Percentiles rank a stretch among this genome's conserved stretches.
Evolutionary conservation across 2,113 vertebrate species (phyloP).

Genomic region (Gallinago paraguaiae): DNA sequence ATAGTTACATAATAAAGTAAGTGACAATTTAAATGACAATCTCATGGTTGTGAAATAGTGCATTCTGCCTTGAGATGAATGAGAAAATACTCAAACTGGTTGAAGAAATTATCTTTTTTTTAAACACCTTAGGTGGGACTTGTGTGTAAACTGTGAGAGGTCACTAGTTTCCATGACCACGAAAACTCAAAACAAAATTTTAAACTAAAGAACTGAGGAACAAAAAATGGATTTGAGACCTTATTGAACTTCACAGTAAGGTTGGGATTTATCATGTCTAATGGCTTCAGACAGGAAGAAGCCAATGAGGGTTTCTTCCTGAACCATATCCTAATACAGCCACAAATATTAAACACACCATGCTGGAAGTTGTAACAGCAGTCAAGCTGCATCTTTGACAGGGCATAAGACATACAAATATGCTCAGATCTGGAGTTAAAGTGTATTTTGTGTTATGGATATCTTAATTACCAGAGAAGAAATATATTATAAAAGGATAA

Average conservation of each 20-base stretch:
- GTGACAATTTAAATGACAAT: conserved; percentile 77
- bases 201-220: conserved; percentile 49
- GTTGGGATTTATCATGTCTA: conserved; percentile 66
- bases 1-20: conserved; percentile 82
- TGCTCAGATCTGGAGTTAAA: conserved; percentile 61
- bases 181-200: conserved; percentile 33
- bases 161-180: conserved; percentile 43
- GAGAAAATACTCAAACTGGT: conserved; percentile 60
- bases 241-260: conserved; percentile 70
- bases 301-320: conserved; percentile 49
- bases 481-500: conserved; percentile 71
- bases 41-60: conserved; percentile 77
- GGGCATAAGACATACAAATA: conserved; percentile 64
- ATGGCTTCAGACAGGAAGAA: conserved; percentile 65
- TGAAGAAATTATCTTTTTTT: conserved; percentile 51
- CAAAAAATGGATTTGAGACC: conserved; percentile 40
- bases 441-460: conserved; percentile 64
- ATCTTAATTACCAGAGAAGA: conserved; percentile 72
- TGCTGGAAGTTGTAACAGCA: conserved; percentile 68
- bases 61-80: conserved; percentile 77
- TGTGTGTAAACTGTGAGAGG: conserved; percentile 56
- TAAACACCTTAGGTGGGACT: conserved; percentile 38
- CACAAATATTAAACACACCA: conserved; percentile 70
- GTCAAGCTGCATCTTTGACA: conserved; percentile 41
- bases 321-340: conserved; percentile 61